phyloP scores from a whole-genome alignment of 1,140 invertebrate species.

The Pararge aegeria region DNA sequence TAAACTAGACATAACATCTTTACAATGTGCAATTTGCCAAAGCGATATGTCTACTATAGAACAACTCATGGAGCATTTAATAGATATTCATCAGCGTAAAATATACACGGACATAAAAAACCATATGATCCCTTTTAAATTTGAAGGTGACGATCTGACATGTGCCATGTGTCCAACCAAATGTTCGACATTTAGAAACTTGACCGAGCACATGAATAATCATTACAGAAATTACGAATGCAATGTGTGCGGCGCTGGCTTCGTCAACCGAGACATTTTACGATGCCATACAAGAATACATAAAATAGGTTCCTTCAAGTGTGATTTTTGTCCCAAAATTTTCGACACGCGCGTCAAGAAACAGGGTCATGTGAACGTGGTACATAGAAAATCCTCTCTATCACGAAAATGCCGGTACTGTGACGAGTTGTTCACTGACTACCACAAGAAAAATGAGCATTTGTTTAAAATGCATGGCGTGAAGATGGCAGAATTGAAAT shows the following conservation, averaged over 20 bases:
- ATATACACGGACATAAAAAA: conserved; percentile 35
- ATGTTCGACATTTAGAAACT: conserved; percentile 14
- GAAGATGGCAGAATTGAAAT: conserved; percentile 25
- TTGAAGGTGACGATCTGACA: conserved; percentile 29
- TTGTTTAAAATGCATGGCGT: conserved; percentile 36
- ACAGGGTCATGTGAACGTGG: conserved; percentile 30
- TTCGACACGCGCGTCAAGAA: conserved; percentile 35
- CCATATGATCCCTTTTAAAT: conserved; percentile 45
- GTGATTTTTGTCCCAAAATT: conserved; percentile 35
- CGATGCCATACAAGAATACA: conserved; percentile 16
- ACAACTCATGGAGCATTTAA: conserved; percentile 33
- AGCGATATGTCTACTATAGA: conserved; percentile 14
- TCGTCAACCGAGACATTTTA: conserved; percentile 18
- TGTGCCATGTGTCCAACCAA: conserved; percentile 16
- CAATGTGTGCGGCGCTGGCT: conserved; percentile 22
- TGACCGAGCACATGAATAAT: conserved; percentile 27
- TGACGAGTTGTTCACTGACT: conserved; percentile 36
- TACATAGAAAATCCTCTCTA: conserved; percentile 30
- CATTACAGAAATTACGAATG: conserved; percentile 34
- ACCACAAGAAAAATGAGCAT: conserved; percentile 32
- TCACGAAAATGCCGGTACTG: conserved; percentile 43
- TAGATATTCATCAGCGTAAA: conserved; percentile 23
- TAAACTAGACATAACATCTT: conserved; percentile 40
- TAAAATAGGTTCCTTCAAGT: conserved; percentile 24
- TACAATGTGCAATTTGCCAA: conserved; percentile 36